phyloP scores from a whole-genome alignment of 2,113 vertebrate species.

The Microcebus murinus region DNA sequence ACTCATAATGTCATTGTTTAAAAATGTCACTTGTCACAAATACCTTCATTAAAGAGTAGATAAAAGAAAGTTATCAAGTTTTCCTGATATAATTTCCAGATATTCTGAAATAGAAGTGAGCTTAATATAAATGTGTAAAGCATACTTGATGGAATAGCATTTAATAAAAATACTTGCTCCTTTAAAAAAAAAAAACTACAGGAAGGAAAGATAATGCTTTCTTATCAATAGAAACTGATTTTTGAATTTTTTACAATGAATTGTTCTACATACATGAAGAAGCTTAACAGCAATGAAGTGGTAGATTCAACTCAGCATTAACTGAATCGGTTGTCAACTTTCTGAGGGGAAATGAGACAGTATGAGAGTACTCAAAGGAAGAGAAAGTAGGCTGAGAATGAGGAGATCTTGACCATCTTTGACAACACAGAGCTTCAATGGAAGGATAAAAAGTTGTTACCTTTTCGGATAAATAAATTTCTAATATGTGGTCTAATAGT shows the following conservation, averaged over 20 bases:
- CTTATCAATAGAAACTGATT: slow-evolving; percentile 9
- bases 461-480: slow-evolving; percentile 45
- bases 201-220: neutral
- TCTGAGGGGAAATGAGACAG: neutral
- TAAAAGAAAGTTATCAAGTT: neutral
- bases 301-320: neutral
- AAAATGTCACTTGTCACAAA: neutral
- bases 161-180: neutral
- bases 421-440: neutral
- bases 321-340: neutral
- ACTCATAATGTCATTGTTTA: neutral
- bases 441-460: neutral
- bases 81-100: neutral
- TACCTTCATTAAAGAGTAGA: neutral
- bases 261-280: neutral
- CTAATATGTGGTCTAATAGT: slow-evolving; percentile 16
- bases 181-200: neutral
- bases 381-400: neutral
- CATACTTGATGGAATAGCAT: neutral
- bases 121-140: slow-evolving; percentile 1
- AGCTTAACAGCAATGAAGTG: slow-evolving; percentile 7
- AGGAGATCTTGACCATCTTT: neutral
- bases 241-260: slow-evolving; percentile 29
- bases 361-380: neutral
- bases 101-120: neutral